Conservation (phyloP, 2,888 invertebrate genomes). For the Caenorhabditis sp. region DNA sequence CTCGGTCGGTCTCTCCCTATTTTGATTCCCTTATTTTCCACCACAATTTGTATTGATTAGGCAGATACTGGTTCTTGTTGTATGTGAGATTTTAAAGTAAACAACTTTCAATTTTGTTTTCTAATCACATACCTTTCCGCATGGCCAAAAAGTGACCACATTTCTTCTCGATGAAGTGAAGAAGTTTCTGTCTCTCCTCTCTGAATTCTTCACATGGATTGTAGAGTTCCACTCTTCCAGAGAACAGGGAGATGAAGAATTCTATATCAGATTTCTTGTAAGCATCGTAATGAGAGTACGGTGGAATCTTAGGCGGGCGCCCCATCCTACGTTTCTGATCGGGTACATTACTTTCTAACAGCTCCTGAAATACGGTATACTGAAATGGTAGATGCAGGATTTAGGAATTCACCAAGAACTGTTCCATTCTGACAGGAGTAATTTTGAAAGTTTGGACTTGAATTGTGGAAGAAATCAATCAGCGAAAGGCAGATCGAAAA, state of each 20-base stretch:
- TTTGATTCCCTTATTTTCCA: constrained; percentile 10
- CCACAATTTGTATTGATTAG: constrained; percentile 15
- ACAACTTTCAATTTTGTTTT: constrained; percentile 3
- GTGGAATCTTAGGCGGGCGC: constrained; percentile 41
- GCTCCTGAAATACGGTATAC: constrained; percentile 14
- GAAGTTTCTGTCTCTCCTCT: constrained; percentile 23
- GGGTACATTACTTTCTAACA: constrained; percentile 17
- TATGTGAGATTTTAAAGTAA: constrained; percentile 9
- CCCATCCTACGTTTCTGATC: constrained; percentile 59
- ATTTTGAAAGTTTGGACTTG: constrained; percentile 1
- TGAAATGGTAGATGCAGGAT: neutral
- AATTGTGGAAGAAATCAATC: neutral
- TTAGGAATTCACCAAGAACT: constrained; percentile 7
- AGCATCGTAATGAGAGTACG: constrained; percentile 54
- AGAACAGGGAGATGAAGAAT: constrained; percentile 55
- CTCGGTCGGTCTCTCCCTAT: neutral
- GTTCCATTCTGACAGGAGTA: constrained; percentile 13
- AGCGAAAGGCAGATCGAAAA: constrained; percentile 22
- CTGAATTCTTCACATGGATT: constrained; percentile 50
- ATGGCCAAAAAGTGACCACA: constrained; percentile 41
- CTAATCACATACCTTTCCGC: constrained; percentile 40
- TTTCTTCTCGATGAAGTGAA: constrained; percentile 55
- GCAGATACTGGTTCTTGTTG: neutral
- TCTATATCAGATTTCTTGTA: constrained; percentile 50
- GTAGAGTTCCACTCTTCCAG: constrained; percentile 50